These are phyloP conservation scores for Deladenus siricidicola DNA, from an alignment of 2,888 invertebrate species.

Conservation along the genomic window DNA sequence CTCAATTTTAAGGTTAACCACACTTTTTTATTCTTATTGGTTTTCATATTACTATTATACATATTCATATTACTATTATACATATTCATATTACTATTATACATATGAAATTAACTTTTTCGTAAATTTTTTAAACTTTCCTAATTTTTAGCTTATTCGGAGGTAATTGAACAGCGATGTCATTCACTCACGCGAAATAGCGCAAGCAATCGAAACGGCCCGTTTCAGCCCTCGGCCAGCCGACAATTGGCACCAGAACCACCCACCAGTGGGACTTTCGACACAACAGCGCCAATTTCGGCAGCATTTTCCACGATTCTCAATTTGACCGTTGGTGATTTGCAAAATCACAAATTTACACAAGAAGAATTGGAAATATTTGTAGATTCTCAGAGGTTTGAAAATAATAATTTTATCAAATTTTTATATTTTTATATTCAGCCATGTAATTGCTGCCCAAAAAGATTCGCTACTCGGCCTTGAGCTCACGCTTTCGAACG, in stretches of 20 bases:
- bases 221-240: no score
- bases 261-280: not conserved
- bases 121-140: not conserved
- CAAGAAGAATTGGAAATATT: slow-evolving; percentile 9
- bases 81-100: no score
- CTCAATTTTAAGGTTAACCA: no score
- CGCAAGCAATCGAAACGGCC: not conserved
- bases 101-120: not conserved
- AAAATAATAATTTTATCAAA: not conserved
- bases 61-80: no score
- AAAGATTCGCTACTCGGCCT: slow-evolving; percentile 17
- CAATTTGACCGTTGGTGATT: not conserved
- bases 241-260: no score
- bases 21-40: no score
- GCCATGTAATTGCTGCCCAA: slow-evolving; percentile 13
- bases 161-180: slow-evolving; percentile 22
- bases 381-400: slow-evolving; percentile 9
- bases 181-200: slow-evolving; percentile 17
- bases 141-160: slow-evolving; percentile 19
- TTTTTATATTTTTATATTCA: slow-evolving; percentile 1
- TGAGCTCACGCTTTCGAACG: slow-evolving; percentile 20
- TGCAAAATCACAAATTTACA: not conserved
- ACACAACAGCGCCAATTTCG: not conserved
- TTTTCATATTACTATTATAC: no score
- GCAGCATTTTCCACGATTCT: not conserved